These are phyloP conservation scores for Phlogophora meticulosa DNA, from an alignment of 2,888 invertebrate species.

Conservation along the genomic window DNA sequence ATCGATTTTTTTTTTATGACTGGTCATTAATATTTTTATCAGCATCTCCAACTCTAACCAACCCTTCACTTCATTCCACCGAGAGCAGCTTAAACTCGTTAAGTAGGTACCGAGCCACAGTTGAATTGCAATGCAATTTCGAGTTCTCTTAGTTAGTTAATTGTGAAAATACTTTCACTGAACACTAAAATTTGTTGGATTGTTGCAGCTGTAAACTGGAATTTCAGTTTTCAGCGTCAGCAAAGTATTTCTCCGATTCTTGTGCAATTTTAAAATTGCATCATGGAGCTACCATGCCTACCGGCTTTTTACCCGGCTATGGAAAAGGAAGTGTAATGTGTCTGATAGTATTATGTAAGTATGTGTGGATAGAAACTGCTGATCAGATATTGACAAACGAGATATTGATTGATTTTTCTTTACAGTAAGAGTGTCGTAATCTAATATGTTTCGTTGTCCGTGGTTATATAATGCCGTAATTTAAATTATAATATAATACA, in stretches of 20 bases:
- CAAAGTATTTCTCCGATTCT: neutral
- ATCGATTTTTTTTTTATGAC: no score
- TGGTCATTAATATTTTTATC: constrained; percentile 6
- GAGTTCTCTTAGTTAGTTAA: constrained; percentile 21
- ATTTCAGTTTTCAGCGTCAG: neutral
- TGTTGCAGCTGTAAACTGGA: constrained; percentile 1
- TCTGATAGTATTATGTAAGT: no score
- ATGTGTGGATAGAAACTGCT: no score
- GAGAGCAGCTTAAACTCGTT: constrained; percentile 38
- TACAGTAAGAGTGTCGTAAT: no score
- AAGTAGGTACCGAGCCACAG: constrained; percentile 35
- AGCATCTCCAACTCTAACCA: neutral
- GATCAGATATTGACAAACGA: no score
- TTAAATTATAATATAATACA: no score
- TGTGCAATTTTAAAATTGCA: neutral
- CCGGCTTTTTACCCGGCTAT: no score
- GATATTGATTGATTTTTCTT: no score
- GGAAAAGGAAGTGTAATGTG: no score
- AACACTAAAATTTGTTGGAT: constrained; percentile 28
- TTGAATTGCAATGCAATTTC: constrained; percentile 42
- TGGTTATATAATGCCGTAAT: no score
- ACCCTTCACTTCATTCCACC: neutral
- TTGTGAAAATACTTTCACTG: constrained; percentile 34
- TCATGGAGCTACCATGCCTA: neutral
- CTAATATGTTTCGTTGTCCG: no score